Base-by-base conservation (phyloP, 2,888 invertebrate species). In the Drosophila nr. medialis region DNA sequence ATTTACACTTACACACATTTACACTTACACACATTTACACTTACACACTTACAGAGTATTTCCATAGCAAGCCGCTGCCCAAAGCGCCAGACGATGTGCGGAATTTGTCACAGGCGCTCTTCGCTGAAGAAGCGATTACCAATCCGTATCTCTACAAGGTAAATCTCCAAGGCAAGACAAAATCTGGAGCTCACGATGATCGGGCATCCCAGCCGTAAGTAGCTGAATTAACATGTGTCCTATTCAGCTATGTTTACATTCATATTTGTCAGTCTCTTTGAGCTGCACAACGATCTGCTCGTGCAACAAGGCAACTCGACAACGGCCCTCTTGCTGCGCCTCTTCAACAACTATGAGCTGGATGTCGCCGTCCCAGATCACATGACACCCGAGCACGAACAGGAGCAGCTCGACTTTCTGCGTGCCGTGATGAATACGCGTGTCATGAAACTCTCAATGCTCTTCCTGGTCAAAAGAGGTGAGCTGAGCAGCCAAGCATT, bases 261-360 rank as follows among this genome's bases (percentile, higher is more conserved):
- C 10, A 13, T 32, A 4, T 34, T 13, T 32, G 32, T 50, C 51
- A 91, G 91, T 40, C 78, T 91, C 7, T 74, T 91, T 53, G 83
- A 89, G 58, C 72, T 91, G 11, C 83, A 90, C 51, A 79, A 89
- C 24, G 86, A 89, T 60, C 42, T 90, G 24, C 45, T 91, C 48
- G 63, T 67, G n/a, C 66, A 63, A 13, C 81, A 87, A 32, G 54
- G 69, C 21, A 83, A 84, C 38, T 87, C 91, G 13, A 91, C 92
- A 8, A 84, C 90, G 18, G 53, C 75, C 0, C 72, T 91, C 11
- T 72, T 91, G 61, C 80, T 70, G 21, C 86, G 86, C 0, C 83
- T 91, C 24, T 92, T 91, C 45, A 88, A 91, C 59, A 91, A 91
- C 64, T 91, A 91, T 48, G 87, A 90, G 24, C 45, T 91, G 69